Conservation (phyloP, 1,140 invertebrate species). For the Chrysoperla carnea region DNA sequence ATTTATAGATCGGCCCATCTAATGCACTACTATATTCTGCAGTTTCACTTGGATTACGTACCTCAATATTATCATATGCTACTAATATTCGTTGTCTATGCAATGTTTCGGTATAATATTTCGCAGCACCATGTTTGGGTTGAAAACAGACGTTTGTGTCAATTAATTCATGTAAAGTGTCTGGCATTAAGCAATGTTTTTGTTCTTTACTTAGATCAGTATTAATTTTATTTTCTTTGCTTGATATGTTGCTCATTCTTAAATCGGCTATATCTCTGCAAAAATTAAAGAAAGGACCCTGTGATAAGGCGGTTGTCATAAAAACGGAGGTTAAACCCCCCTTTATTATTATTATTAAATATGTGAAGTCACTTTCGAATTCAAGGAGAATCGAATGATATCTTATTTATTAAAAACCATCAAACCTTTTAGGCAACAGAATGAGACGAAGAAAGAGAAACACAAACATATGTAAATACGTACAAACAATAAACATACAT, state of each 20-base stretch:
- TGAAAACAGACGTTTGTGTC: slow-evolving; percentile 14
- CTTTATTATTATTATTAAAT: too few relatives aligned
- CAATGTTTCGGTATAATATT: slow-evolving; percentile 30
- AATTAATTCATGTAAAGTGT: slow-evolving; percentile 11
- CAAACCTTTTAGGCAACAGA: too few relatives aligned
- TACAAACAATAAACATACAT: too few relatives aligned
- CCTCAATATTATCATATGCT: slow-evolving; percentile 58
- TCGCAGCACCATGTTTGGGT: slow-evolving; percentile 19
- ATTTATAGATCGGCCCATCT: slow-evolving; percentile 41
- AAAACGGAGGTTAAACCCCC: too few relatives aligned
- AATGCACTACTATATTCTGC: slow-evolving; percentile 38
- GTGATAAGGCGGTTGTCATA: too few relatives aligned
- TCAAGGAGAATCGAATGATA: too few relatives aligned
- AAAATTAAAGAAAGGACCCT: slow-evolving; percentile 1
- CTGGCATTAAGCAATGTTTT: slow-evolving; percentile 12
- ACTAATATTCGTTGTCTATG: slow-evolving; percentile 45
- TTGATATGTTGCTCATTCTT: slow-evolving; percentile 4
- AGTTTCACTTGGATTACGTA: slow-evolving; percentile 35
- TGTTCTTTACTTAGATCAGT: slow-evolving; percentile 9
- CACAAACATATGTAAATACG: too few relatives aligned
- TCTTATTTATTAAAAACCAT: too few relatives aligned
- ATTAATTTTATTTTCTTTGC: slow-evolving; percentile 13
- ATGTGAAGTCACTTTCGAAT: too few relatives aligned
- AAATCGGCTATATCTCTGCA: slow-evolving; percentile 10
- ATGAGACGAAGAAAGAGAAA: too few relatives aligned